phyloP scores from a whole-genome alignment of 2,888 invertebrate species.

The Hipparchia semele region DNA sequence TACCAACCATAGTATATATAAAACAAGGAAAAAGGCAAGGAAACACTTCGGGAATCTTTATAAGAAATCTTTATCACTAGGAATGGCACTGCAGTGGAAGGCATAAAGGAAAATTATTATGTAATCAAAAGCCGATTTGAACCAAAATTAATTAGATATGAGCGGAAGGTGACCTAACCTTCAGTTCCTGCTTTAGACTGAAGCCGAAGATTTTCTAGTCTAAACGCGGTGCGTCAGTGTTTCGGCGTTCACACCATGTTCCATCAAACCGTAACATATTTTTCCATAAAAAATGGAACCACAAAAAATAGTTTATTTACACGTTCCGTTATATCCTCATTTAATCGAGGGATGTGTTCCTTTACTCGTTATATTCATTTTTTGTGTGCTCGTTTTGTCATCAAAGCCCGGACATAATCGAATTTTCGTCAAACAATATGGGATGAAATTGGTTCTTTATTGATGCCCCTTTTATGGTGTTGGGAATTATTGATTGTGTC shows the following conservation, averaged over 20 bases:
- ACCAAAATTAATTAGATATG: too few species aligned
- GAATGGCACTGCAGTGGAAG: too few species aligned
- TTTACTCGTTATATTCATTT: conserved; percentile 50
- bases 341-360: conserved; percentile 66
- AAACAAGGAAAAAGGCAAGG: too few species aligned
- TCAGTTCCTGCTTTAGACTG: too few species aligned
- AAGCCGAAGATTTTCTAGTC: neutral
- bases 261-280: neutral
- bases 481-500: conserved; percentile 58
- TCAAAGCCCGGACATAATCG: conserved; percentile 71
- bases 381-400: conserved; percentile 61
- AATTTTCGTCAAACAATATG: conserved; percentile 78
- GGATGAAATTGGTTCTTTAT: conserved; percentile 78
- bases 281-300: conserved; percentile 16
- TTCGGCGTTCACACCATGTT: neutral
- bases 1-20: too few species aligned
- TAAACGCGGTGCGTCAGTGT: too few species aligned
- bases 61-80: too few species aligned
- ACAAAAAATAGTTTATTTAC: conserved; percentile 62
- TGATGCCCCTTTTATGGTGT: conserved; percentile 61
- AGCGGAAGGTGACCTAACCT: too few species aligned
- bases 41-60: too few species aligned
- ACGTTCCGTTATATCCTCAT: conserved; percentile 67
- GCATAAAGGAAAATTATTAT: too few species aligned
- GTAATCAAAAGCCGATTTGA: too few species aligned